Percentiles rank a stretch among this genome's conserved stretches.
Conservation (phyloP, 2,888 invertebrate species). For the Torymus tubicola region DNA sequence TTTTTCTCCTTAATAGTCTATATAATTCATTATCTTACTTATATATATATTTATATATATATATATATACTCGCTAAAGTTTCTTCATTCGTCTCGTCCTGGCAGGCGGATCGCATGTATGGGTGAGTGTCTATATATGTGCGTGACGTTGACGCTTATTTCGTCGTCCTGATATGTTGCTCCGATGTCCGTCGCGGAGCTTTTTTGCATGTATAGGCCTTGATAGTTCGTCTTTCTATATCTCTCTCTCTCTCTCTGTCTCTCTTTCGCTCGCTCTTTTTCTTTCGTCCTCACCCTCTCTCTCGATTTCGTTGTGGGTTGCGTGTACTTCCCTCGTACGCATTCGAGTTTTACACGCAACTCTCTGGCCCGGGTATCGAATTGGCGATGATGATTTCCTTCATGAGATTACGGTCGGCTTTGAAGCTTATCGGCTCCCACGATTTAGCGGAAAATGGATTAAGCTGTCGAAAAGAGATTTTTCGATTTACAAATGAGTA, state of each 20-base stretch:
- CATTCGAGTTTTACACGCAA: slow-evolving; percentile 82
- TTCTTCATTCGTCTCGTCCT: background rate
- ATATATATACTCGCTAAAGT: background rate
- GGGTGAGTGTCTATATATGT: background rate
- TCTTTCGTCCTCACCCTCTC: slow-evolving; percentile 43
- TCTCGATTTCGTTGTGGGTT: too few relatives aligned
- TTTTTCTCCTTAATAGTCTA: too few relatives aligned
- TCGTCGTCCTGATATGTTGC: slow-evolving; percentile 40
- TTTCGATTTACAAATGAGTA: slow-evolving; percentile 4
- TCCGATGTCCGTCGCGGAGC: background rate
- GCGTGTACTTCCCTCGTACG: too few relatives aligned
- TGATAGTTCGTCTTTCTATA: slow-evolving; percentile 17
- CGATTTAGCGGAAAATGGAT: slow-evolving; percentile 75
- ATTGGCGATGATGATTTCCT: slow-evolving; percentile 84
- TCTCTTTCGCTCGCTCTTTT: slow-evolving; percentile 31
- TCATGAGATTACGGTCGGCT: slow-evolving; percentile 74
- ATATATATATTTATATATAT: too few relatives aligned
- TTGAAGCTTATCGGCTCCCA: slow-evolving; percentile 76
- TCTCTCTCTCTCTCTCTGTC: slow-evolving; percentile 51
- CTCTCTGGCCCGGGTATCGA: slow-evolving; percentile 92
- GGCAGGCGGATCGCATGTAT: background rate
- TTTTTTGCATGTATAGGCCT: slow-evolving; percentile 26
- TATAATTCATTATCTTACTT: too few relatives aligned
- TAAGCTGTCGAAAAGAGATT: slow-evolving; percentile 65
- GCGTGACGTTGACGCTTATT: background rate